Evolutionary conservation across 1,140 invertebrate genomes (phyloP).

Genomic region (Plodia interpunctella): DNA sequence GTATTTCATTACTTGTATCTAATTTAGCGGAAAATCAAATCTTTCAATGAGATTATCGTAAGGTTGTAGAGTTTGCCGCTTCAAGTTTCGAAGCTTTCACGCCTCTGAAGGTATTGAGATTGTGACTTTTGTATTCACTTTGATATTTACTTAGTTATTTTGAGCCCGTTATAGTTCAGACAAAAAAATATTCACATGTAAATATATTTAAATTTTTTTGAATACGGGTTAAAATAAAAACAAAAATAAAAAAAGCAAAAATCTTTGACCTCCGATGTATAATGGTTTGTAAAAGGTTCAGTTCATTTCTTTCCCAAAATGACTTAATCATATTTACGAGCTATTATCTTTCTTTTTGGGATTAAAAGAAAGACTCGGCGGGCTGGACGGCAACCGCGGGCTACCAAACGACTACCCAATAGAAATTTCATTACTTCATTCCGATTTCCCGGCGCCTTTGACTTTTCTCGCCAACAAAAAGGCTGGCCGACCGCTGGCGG

Average conservation of each 20-base stretch:
- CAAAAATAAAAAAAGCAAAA: no score
- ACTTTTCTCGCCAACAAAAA: constrained; percentile 36
- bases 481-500: constrained; percentile 22
- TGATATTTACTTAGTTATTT: no score
- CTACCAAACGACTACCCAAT: constrained; percentile 25
- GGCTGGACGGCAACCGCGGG: constrained; percentile 20
- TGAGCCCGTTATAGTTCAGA: no score
- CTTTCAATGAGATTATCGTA: constrained; percentile 69
- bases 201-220: no score
- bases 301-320: no score
- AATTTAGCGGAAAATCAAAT: constrained; percentile 75
- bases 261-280: no score
- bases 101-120: constrained; percentile 16
- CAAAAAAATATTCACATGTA: no score
- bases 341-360: not conserved
- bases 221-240: no score
- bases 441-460: constrained; percentile 35
- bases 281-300: no score
- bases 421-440: constrained; percentile 38
- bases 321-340: no score
- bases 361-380: not conserved
- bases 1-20: constrained; percentile 72
- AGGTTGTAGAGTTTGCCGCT: constrained; percentile 30
- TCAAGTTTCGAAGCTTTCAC: constrained; percentile 29
- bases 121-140: no score